Percentiles rank a stretch among this genome's conserved stretches.
Evolutionary conservation across 2,888 invertebrate species (phyloP).

Genomic region (Melinaea menophilus): DNA sequence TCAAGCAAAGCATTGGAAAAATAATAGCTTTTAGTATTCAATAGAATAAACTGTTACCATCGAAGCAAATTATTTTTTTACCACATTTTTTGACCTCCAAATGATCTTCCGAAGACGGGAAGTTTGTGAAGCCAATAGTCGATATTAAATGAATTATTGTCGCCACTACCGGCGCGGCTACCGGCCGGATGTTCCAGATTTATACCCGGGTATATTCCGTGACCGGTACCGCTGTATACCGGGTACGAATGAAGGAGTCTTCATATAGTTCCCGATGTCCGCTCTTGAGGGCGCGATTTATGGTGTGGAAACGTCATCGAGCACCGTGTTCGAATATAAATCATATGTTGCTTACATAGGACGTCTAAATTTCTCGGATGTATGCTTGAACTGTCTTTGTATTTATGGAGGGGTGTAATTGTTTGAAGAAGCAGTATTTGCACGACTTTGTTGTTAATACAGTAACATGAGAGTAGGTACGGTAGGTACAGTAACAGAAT

Average conservation of each 20-base stretch:
- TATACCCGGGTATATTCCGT: conserved; percentile 61
- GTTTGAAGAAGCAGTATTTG: conserved; percentile 31
- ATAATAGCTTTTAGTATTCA: no score
- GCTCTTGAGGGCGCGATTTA: conserved; percentile 72
- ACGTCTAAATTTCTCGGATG: conserved; percentile 58
- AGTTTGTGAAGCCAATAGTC: conserved; percentile 76
- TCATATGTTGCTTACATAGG: conserved; percentile 67
- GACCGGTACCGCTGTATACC: conserved; percentile 43
- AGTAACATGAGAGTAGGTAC: no score
- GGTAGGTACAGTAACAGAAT: no score
- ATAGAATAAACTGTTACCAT: background rate
- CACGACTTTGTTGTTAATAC: conserved; percentile 10
- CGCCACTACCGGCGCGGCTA: conserved; percentile 75
- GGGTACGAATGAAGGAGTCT: conserved; percentile 22
- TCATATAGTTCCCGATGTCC: conserved; percentile 54
- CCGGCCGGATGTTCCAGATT: conserved; percentile 74
- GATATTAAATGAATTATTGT: conserved; percentile 78
- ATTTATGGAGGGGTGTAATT: conserved; percentile 41
- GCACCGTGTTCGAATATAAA: conserved; percentile 67
- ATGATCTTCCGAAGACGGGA: conserved; percentile 63
- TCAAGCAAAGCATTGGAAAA: no score
- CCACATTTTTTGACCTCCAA: conserved; percentile 61
- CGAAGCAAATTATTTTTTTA: background rate
- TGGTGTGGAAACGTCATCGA: conserved; percentile 75
- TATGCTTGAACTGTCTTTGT: conserved; percentile 45